Evolutionary conservation across 2,113 vertebrate genomes (phyloP).

Genomic region (Semnopithecus entellus): DNA sequence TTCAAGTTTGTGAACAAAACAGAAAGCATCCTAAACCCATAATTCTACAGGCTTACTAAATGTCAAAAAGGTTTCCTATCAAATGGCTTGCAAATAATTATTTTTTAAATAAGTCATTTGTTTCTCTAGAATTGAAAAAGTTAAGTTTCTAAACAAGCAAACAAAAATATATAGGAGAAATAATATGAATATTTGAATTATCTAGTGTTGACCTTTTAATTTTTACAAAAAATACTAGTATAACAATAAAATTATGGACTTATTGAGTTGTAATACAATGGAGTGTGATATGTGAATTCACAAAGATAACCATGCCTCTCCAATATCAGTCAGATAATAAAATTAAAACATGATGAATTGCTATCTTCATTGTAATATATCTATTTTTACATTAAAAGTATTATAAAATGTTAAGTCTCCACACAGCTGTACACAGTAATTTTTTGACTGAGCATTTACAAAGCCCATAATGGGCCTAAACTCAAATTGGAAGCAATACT

Average conservation of each 20-base stretch:
- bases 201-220: neutral
- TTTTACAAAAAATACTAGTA: neutral
- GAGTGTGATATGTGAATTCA: neutral
- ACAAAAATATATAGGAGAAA: neutral
- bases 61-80: neutral
- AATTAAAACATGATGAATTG: neutral
- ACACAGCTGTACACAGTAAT: neutral
- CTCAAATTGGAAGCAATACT: neutral
- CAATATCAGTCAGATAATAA: neutral
- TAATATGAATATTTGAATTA: neutral
- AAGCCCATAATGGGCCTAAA: neutral
- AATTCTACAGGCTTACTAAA: neutral
- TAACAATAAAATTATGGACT: neutral
- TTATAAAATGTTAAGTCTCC: neutral
- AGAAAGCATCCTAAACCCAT: neutral
- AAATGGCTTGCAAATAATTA: neutral
- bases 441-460: neutral
- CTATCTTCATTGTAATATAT: neutral
- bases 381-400: neutral
- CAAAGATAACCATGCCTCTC: neutral
- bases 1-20: neutral
- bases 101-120: neutral
- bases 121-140: neutral
- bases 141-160: neutral
- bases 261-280: neutral